Evolutionary conservation across 2,113 vertebrate genomes (phyloP), one percentile per base, ranked within the genome.

Genomic region (Columbina picui): DNA sequence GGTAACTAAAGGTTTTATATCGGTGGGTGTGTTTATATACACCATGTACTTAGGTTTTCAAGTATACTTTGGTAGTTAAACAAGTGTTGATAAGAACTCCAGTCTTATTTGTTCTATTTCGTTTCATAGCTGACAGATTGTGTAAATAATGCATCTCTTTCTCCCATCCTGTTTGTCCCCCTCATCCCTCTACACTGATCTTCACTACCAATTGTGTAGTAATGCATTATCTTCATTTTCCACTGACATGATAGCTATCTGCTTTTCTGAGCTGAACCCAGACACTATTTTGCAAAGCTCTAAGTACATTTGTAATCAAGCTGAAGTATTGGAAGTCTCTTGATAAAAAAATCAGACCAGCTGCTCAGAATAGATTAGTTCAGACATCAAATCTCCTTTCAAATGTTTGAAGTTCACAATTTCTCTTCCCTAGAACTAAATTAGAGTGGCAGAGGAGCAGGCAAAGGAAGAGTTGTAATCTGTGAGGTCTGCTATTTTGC

Each of bases 361-460:
- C 93, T 93, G 71, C 88, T 92, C 90, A 74, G 75, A 88, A 70
- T 30, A 93, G 91, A 88, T 97, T 85, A 91, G 59, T 91, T 80
- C 71, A 90, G 90, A 88, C 85, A 78, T 68, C 90, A 92, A 47
- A 50, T 92, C 93, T 84, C 68, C 64, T 56, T 56, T 78, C 75
- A 74, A 25, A 1, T 49, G 61, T 85, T 74, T 63, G 79, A 90
- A 70, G 75, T 30, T 85, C 75, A 29, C 49, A 22, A 4, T 80
- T 91, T 93, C 41, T 67, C 68, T 67, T 77, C 52, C 43, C 38
- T 60, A 27, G 38, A 59, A 88, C 67, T 63, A 73, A 85, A 61
- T 41, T 71, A 71, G 84, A 74, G 41, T 57, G 57, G 84, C 65
- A 87, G 53, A 87, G 47, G 56, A 91, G 47, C 29, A 80, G 83